These are phyloP conservation scores for Diprion similis DNA, from an alignment of 1,140 invertebrate species.

Conservation along the genomic window DNA sequence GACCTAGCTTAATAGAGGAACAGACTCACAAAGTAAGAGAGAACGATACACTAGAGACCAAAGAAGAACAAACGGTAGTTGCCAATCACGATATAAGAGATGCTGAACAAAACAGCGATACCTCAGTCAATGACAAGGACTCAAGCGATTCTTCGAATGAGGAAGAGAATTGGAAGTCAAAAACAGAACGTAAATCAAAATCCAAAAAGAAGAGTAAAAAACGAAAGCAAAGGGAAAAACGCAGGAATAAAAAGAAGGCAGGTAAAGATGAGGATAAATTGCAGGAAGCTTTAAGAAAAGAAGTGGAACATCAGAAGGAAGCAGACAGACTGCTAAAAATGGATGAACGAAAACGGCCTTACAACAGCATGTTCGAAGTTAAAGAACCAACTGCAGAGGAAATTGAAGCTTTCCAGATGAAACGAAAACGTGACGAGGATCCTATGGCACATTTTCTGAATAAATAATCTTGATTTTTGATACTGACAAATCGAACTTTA, in stretches of 20 bases:
- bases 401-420: constrained; percentile 92
- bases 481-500: no score
- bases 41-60: constrained; percentile 22
- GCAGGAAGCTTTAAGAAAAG: constrained; percentile 70
- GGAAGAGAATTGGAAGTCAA: constrained; percentile 45
- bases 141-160: constrained; percentile 46
- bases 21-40: constrained; percentile 33
- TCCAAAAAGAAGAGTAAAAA: constrained; percentile 64
- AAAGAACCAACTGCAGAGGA: constrained; percentile 89
- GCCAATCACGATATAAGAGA: not conserved
- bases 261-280: constrained; percentile 61
- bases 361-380: constrained; percentile 87
- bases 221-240: constrained; percentile 71
- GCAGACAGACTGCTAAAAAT: constrained; percentile 72
- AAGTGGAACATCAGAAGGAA: constrained; percentile 69
- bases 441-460: constrained; percentile 82
- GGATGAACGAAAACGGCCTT: constrained; percentile 90
- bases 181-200: constrained; percentile 43
- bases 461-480: constrained; percentile 17
- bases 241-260: constrained; percentile 71
- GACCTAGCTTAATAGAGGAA: not conserved
- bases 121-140: constrained; percentile 28
- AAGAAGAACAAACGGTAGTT: constrained; percentile 32
- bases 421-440: constrained; percentile 84
- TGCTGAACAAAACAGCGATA: constrained; percentile 23